Conservation (phyloP, 2,113 vertebrate species). For the Sander lucioperca region DNA sequence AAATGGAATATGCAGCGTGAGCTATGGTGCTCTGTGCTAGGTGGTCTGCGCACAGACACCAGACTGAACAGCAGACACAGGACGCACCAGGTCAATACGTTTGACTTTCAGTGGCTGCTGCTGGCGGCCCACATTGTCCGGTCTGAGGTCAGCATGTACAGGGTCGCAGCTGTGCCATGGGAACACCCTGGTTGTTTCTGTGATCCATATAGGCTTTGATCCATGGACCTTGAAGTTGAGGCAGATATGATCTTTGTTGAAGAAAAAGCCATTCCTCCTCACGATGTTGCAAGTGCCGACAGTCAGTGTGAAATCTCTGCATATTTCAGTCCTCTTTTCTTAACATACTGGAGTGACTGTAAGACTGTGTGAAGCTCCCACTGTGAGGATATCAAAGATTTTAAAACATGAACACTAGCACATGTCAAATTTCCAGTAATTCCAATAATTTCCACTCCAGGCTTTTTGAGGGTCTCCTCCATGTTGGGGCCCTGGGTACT, state of each 20-base stretch:
- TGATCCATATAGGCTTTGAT: conserved; percentile 5
- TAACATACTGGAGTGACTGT: neutral
- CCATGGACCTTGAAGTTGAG: neutral
- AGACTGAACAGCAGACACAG: neutral
- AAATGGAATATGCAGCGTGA: conserved; percentile 3
- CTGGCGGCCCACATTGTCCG: neutral
- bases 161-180: neutral
- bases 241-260: neutral
- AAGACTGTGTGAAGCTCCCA: no score
- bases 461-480: neutral
- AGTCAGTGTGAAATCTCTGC: neutral
- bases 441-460: neutral
- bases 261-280: neutral
- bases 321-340: neutral
- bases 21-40: conserved; percentile 19
- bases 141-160: conserved; percentile 2
- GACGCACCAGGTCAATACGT: neutral
- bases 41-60: conserved; percentile 9
- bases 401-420: neutral
- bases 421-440: neutral
- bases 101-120: conserved; percentile 23
- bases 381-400: neutral
- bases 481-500: neutral
- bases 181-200: neutral
- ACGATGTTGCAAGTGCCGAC: neutral